Percentiles rank a stretch among this genome's conserved stretches.
Conservation (phyloP, 2,113 vertebrate genomes). For the Chamaea fasciata region DNA sequence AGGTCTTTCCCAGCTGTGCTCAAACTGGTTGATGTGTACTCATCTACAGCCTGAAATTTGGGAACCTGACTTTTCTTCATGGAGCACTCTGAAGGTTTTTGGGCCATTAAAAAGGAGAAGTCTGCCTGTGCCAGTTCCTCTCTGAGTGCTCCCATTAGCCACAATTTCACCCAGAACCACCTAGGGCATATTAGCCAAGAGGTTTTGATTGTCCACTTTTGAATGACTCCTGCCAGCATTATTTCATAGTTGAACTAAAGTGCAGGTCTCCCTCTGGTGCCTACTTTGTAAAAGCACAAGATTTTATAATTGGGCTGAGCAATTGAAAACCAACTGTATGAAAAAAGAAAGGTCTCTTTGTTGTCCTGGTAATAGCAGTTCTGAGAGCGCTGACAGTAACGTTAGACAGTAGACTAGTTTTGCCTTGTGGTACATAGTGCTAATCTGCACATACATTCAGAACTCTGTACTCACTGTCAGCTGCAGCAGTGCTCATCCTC, state of each 20-base stretch:
- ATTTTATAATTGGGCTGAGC: slow-evolving; percentile 17
- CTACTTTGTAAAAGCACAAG: slow-evolving; percentile 53
- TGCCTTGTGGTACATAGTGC: neutral
- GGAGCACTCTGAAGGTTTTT: neutral
- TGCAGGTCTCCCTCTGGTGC: slow-evolving; percentile 65
- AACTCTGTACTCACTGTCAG: neutral
- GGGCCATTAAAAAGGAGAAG: neutral
- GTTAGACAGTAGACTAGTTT: neutral
- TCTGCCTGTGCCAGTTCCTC: neutral
- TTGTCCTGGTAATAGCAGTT: slow-evolving; percentile 6
- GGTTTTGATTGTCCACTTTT: slow-evolving; percentile 4
- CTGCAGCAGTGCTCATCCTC: neutral
- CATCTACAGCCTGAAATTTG: neutral
- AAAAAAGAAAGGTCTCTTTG: slow-evolving; percentile 38
- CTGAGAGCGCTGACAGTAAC: neutral
- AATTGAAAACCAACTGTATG: slow-evolving; percentile 4
- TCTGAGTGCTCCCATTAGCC: neutral
- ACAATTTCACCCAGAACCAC: neutral
- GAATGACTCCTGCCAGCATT: neutral
- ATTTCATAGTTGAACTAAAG: slow-evolving; percentile 20
- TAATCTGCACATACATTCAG: neutral
- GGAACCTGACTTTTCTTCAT: neutral
- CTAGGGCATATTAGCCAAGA: neutral
- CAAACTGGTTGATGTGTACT: neutral
- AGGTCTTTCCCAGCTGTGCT: neutral